Base-by-base conservation (phyloP, 2,797 vertebrate genomes). In the Lacerta agilis region DNA sequence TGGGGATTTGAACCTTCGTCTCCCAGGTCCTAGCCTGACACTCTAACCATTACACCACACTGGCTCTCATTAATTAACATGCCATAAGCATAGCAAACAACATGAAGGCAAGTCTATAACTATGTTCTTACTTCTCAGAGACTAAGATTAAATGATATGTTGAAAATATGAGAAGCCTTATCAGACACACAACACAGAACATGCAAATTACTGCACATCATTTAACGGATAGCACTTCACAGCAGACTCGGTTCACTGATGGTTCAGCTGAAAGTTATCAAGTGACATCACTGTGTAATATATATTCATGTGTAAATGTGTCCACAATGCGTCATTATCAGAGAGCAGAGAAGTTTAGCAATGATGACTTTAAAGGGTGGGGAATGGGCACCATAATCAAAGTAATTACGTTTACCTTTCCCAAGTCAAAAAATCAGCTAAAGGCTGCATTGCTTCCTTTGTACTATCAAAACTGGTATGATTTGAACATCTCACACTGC, bases 11-110 rank as follows among this genome's bases (percentile, higher is more conserved):
- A 49, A 49, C 49, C 11, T 6, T 23, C 5, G 58, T 61, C 58
- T 61, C 58, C 49, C 49, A 49, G 49, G 13, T 49, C 49, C 49
- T 49, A 49, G 49, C 49, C 49, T 49, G 49, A 49, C 49, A 15
- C 49, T 15, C 49, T 49, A 49, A 15, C 49, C 3, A 49, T 13
- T 49, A 49, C 13, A 49, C 49, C 49, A 49, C 49, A 49, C 49
- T 49, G 49, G 11, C 11, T 49, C 49, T 49, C 49, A 49, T 49
- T 18, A 61, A 23, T 61, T 61, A 61, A 13, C 82, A 27, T 36
- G 82, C n/a, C 85, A 91, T 95, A 94, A 93, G 88, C 87, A 94
- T 69, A 5, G 58, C 58, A 61, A 61, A 61, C 58, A 61, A 23
- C 58, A 61, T 20, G 58, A 23, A 61, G 58, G 58, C 58, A 61